Evolutionary conservation across 30 jellyfish, hydroid and myxozoan species (phyloP).

Genomic region (Aurelia aurita): DNA sequence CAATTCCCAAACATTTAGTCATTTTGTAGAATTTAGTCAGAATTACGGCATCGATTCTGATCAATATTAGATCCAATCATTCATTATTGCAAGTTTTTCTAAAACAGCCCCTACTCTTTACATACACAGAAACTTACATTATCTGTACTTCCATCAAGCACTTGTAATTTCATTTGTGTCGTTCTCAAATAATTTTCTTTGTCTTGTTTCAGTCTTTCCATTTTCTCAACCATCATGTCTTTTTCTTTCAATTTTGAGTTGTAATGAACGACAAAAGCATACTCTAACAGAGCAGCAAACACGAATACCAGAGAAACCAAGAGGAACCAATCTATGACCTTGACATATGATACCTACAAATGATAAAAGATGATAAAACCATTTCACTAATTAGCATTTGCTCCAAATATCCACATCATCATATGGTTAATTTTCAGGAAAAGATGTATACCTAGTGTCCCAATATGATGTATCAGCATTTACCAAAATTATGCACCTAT

Average conservation of each 20-base stretch:
- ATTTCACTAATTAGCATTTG: neutral
- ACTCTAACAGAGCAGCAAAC: conserved; percentile 79
- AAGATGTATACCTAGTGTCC: too few species aligned
- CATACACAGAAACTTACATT: conserved; percentile 18
- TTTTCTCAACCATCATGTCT: conserved; percentile 19
- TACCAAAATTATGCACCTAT: too few species aligned
- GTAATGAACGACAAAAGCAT: conserved; percentile 75
- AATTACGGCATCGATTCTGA: too few species aligned
- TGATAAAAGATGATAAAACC: neutral
- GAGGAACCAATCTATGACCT: conserved; percentile 82
- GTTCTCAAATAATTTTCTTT: conserved; percentile 1
- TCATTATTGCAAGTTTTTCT: too few species aligned
- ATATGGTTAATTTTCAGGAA: too few species aligned
- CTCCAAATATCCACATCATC: too few species aligned
- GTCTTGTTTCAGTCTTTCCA: conserved; percentile 20
- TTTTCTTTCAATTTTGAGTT: conserved; percentile 40
- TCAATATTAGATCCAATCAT: too few species aligned
- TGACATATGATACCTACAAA: conserved; percentile 80
- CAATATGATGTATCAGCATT: too few species aligned
- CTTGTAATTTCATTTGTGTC: conserved; percentile 10
- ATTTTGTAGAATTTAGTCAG: too few species aligned
- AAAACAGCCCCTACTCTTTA: too few species aligned
- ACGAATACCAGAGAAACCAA: conserved; percentile 76
- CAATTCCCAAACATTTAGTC: too few species aligned
- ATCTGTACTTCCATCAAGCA: conserved; percentile 46